These are phyloP conservation scores for Liolophura sinensis DNA, from an alignment of 1,140 invertebrate species.

Conservation along the genomic window DNA sequence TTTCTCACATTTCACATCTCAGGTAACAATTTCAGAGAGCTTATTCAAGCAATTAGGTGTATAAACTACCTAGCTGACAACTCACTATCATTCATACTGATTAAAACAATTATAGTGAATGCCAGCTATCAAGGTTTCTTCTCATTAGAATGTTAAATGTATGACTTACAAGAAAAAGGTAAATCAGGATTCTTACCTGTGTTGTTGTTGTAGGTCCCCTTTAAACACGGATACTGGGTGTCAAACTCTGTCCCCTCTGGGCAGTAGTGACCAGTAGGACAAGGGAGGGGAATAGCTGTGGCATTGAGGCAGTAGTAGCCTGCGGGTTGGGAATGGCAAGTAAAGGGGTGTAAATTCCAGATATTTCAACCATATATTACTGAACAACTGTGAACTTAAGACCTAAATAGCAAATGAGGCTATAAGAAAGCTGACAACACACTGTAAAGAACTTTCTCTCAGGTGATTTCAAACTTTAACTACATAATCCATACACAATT, in stretches of 20 bases:
- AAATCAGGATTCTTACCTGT: slow-evolving; percentile 29
- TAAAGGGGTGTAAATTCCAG: background rate
- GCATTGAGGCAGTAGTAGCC: slow-evolving; percentile 50
- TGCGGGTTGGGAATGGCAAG: slow-evolving; percentile 8
- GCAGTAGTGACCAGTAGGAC: slow-evolving; percentile 50
- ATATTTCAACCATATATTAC: background rate
- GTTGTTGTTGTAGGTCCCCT: slow-evolving; percentile 49
- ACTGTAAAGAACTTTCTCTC: background rate
- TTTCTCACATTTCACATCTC: no score
- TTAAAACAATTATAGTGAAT: no score
- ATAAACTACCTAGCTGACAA: no score
- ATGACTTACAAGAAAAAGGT: background rate
- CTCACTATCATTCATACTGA: no score
- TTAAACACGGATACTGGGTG: slow-evolving; percentile 45
- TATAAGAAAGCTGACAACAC: no score
- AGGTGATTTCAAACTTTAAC: no score
- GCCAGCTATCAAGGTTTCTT: background rate
- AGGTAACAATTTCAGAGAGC: no score
- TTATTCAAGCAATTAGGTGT: no score
- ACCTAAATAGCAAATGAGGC: no score
- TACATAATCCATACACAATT: no score
- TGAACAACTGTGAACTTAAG: no score
- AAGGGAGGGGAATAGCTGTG: slow-evolving; percentile 41
- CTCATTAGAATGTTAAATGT: background rate
- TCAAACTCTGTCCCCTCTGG: slow-evolving; percentile 40